Base-by-base conservation (phyloP, 2,888 invertebrate genomes). In the Pollenia amentaria region DNA sequence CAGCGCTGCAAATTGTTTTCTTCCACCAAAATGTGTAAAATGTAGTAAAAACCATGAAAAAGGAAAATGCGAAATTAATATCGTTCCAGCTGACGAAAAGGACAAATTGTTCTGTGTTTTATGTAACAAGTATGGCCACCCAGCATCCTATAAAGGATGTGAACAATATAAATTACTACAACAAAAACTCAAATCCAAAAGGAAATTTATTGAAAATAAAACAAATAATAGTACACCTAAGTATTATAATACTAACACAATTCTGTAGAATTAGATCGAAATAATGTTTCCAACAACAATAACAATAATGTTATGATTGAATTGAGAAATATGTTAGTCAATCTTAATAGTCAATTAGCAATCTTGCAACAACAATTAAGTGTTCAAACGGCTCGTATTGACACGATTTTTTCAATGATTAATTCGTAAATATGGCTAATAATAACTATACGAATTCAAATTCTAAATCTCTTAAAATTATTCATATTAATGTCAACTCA, bases 341-440 rank as follows among this genome's bases (percentile, higher is more conserved):
- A 55, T 53, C 3, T 55, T 3, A 55, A 57, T 72, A 72, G 16
- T 42, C 55, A 72, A 55, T 18, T 53, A 12, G 72, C 55, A 18
- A 72, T 8, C 16, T 3, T 72, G 1, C 57, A 72, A n/a, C 38
- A 55, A 42, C 40, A 53, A 53, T 21, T 55, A 53, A 18, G 55
- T 11, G 7, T 55, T n/a, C 53, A 55, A 40, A 11, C n/a, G n/a
- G n/a, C n/a, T n/a, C n/a, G n/a, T n/a, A n/a, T n/a, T n/a, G n/a
- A n/a, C n/a, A n/a, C n/a, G n/a, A n/a, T n/a, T n/a, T n/a, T n/a
- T n/a, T n/a, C n/a, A n/a, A n/a, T n/a, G n/a, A n/a, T n/a, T n/a
- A n/a, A n/a, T n/a, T n/a, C n/a, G n/a, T n/a, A n/a, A n/a, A n/a
- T n/a, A n/a, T n/a, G n/a, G n/a, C n/a, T n/a, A n/a, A n/a, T n/a